These are phyloP conservation scores for Mastigias papua DNA, from an alignment of 30 jellyfish, hydroid and myxozoan species.

Conservation along the genomic window DNA sequence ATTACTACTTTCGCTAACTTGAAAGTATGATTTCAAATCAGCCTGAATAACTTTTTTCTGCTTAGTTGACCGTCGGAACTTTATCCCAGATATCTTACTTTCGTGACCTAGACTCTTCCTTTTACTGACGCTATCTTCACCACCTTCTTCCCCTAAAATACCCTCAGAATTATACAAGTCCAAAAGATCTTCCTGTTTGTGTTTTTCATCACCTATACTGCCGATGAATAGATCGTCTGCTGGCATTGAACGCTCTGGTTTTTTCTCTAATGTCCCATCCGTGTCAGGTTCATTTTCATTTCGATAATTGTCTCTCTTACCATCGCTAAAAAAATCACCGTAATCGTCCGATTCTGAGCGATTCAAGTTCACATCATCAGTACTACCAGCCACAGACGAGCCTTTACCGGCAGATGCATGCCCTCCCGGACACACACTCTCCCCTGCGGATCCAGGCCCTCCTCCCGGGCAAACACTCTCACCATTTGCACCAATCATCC, in stretches of 20 bases:
- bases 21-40: conserved; percentile 54
- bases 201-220: neutral
- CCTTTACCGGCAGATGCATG: neutral
- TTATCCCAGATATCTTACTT: conserved; percentile 26
- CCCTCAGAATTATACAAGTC: conserved; percentile 56
- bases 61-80: conserved; percentile 56
- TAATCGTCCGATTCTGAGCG: neutral
- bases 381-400: neutral
- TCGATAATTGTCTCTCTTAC: neutral
- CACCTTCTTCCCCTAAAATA: conserved; percentile 26
- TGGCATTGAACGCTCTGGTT: neutral
- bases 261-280: neutral
- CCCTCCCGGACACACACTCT: neutral
- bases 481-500: neutral
- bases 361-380: neutral
- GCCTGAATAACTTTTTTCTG: conserved; percentile 68
- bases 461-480: neutral
- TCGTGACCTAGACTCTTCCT: conserved; percentile 4
- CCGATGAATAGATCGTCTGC: neutral
- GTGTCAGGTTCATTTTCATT: neutral
- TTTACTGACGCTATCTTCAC: conserved; percentile 12
- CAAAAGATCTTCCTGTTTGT: conserved; percentile 40
- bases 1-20: neutral
- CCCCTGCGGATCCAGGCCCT: neutral
- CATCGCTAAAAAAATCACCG: neutral